These are phyloP conservation scores for Periphyllus acericola DNA, from an alignment of 2,888 invertebrate species.

Conservation along the genomic window DNA sequence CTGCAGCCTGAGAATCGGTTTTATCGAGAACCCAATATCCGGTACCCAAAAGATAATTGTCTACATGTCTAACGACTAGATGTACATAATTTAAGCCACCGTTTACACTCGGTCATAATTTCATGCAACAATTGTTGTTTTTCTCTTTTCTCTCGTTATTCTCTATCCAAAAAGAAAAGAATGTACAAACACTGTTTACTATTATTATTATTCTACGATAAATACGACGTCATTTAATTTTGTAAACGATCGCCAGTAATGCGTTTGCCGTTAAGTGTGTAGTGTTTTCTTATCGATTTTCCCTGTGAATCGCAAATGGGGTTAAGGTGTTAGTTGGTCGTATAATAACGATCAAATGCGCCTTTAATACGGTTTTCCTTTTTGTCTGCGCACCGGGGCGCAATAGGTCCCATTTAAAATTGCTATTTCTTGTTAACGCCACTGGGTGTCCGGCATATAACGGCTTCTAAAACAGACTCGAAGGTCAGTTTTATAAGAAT, in stretches of 20 bases:
- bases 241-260: constrained; percentile 9
- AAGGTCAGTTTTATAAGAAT: constrained; percentile 42
- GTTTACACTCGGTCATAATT: background rate
- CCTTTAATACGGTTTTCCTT: constrained; percentile 58
- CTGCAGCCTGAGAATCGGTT: background rate
- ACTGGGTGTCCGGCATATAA: constrained; percentile 29
- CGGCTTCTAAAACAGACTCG: background rate
- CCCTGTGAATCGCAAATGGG: constrained; percentile 26
- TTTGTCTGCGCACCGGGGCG: constrained; percentile 44
- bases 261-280: constrained; percentile 20
- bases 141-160: background rate
- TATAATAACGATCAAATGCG: constrained; percentile 19
- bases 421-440: constrained; percentile 54
- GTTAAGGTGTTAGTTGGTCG: constrained; percentile 60
- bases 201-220: background rate
- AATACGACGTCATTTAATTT: background rate
- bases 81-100: background rate
- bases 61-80: background rate
- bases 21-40: background rate
- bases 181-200: background rate
- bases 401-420: constrained; percentile 32
- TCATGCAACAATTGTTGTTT: background rate
- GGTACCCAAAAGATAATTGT: background rate
- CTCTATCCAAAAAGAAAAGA: background rate
- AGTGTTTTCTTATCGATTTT: constrained; percentile 47